Evolutionary conservation across 2,888 invertebrate genomes (phyloP), one percentile per base, ranked within the genome.

Genomic region (Mellilla xanthometata): DNA sequence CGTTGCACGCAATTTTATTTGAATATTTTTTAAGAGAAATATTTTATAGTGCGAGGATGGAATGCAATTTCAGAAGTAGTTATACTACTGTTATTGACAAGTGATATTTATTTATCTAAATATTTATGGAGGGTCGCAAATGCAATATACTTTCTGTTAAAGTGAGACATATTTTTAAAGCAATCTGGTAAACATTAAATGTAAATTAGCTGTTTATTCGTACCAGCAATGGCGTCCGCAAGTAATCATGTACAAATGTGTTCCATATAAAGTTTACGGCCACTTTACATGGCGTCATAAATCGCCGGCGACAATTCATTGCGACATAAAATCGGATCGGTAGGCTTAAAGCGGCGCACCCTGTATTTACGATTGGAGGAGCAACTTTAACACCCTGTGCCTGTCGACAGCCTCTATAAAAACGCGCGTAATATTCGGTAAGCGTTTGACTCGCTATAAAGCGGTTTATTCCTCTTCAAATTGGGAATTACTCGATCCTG

Each of bases 321-420:
- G 70, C 60, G 62, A 69, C 76, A 79, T 84, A 84, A 87, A 85
- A 74, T 69, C 65, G 74, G 70, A 82, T 79, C 76, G 76, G 78
- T 71, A 72, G 78, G 77, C 82, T 79, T 69, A 68, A 48, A 65
- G 72, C 77, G 72, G 79, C 78, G 75, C 68, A 64, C 60, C 65
- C 72, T 56, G 62, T 69, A 68, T 87, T 88, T 87, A 87, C 81
- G 87, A 84, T 69, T 72, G 60, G 56, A 70, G 76, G n/a, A n/a
- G 73, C 73, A 68, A 60, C 52, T 69, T 82, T 81, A 76, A 76
- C 78, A 69, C 67, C 73, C 72, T 66, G 71, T 3, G 4, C 15
- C 15, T n/a, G n/a, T n/a, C 15, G 15, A 6, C 15, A 19, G 15
- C 15, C 15, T 6, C 76, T 64, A 79, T 83, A 86, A 85, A 84